These are phyloP conservation scores for Notodonta ziczac DNA, from an alignment of 2,888 invertebrate species.

Conservation along the genomic window DNA sequence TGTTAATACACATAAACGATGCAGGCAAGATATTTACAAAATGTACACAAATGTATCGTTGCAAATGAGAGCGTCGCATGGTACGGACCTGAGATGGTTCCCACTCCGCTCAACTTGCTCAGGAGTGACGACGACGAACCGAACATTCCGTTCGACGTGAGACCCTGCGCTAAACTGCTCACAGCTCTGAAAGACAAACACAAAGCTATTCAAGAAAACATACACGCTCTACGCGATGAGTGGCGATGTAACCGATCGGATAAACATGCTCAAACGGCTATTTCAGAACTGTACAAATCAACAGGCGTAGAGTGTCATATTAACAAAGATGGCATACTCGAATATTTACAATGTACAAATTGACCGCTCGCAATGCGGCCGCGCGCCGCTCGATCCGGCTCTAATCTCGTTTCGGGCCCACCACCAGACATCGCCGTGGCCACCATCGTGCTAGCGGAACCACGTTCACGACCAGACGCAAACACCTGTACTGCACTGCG, in stretches of 20 bases:
- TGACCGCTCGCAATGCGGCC: constrained; percentile 21
- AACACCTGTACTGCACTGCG: too few relatives aligned
- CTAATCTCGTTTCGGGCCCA: constrained; percentile 22
- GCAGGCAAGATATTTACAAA: constrained; percentile 30
- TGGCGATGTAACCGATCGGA: constrained; percentile 40
- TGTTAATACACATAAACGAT: constrained; percentile 9
- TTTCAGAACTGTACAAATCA: constrained; percentile 59
- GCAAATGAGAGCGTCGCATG: constrained; percentile 16
- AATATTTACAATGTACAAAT: constrained; percentile 66
- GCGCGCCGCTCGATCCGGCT: constrained; percentile 27
- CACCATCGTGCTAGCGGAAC: too few relatives aligned
- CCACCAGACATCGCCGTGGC: neutral
- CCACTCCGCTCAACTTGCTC: constrained; percentile 81
- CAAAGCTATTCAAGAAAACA: constrained; percentile 52
- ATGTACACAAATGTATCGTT: constrained; percentile 21
- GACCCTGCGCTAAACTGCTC: constrained; percentile 83
- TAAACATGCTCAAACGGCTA: constrained; percentile 57
- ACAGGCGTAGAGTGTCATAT: constrained; percentile 47
- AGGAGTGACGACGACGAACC: constrained; percentile 89
- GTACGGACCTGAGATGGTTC: constrained; percentile 80
- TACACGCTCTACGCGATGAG: constrained; percentile 25
- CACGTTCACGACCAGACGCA: too few relatives aligned
- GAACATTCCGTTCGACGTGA: constrained; percentile 90
- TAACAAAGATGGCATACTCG: constrained; percentile 53
- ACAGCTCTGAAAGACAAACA: constrained; percentile 78